Base-by-base conservation (phyloP, 2,888 invertebrate species). In the Thereva nobilitata region DNA sequence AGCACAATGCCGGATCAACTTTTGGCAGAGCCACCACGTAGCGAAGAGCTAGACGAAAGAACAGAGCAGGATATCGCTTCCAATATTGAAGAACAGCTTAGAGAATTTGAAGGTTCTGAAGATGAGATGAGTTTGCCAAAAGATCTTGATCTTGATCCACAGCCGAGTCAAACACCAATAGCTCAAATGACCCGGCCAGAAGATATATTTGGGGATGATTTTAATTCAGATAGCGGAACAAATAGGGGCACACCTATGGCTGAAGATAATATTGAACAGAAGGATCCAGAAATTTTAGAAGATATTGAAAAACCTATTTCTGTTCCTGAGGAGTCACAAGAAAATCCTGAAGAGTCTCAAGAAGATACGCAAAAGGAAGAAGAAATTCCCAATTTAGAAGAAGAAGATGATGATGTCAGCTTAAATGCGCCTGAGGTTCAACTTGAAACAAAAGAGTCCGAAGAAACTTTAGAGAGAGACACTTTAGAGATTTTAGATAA, bases 91-190 rank as follows among this genome's bases (percentile, higher is more conserved):
- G 61, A 67, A 41, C 66, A 71, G 56, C 41, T 68, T 63, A 70
- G 64, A 66, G 69, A 72, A 53, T 71, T 68, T 68, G 69, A 71
- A 61, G 65, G 72, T 50, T 72, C 72, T 55, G 67, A 70, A 57
- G 69, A 61, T 55, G 70, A 65, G 53, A 68, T 67, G 23, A 54
- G 38, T 59, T 61, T 52, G 12, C 64, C 40, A 34, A 61, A 61
- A 23, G 40, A 49, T 4, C 40, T 61, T 4, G 40, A 10, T 23
- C 37, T 50, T 50, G 41, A 49, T 9, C 23, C 49, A 23, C 23
- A 42, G 2, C 9, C 7, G 7, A 9, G 42, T 8, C 42, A 9
- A 42, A 42, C 8, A 42, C 7, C 42, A 42, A 42, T 8, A 42
- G 7, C 40, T 5, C n/a, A 35, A 35, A 53, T 53, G 5, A 53